Base-by-base conservation (phyloP, 2,888 invertebrate genomes). In the Lagria hirta region DNA sequence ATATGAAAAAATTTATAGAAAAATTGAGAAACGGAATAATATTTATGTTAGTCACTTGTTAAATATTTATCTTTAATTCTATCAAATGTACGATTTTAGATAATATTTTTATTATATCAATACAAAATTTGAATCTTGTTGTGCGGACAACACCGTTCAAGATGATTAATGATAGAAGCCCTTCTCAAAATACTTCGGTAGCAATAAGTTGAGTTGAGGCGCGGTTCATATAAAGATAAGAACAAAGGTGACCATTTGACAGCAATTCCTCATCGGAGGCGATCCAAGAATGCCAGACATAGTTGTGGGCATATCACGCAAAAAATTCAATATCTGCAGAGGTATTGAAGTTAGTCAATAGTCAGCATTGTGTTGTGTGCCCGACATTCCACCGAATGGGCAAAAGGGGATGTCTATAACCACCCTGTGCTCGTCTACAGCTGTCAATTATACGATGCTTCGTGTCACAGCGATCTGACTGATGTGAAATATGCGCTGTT, bases 301-400 rank as follows among this genome's bases (percentile, higher is more conserved):
- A 61, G 58, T 57, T 55, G 56, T 52, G 59, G 61, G 57, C 59
- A 65, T 64, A 65, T 66, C 65, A 60, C 59, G 62, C 60, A 62
- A 69, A 69, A 69, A 69, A 69, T 69, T 66, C 69, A 69, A 69
- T 68, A 69, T 67, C 66, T 62, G 56, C 26, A 49, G 52, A 48
- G 57, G 64, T 61, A 65, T 66, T 66, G 65, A 58, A 64, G 62
- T 64, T 60, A 59, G 63, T 65, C 64, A 64, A 64, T 65, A 57
- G 63, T 43, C 48, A 59, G 61, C 60, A 62, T 65, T 64, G 65
- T 64, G 64, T 57, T 49, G 53, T 52, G 54, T 47, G 48, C 48
- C 48, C 44, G 28, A 38, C 56, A 59, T 57, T 57, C 59, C 59
- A 43, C 40, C 47, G 30, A n/a, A n/a, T 30, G 11, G 51, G 30